A percentile compares a stretch with the other conserved stretches of the same genome.
Conservation (phyloP, 2,797 vertebrate species). For the Brotula barbata region DNA sequence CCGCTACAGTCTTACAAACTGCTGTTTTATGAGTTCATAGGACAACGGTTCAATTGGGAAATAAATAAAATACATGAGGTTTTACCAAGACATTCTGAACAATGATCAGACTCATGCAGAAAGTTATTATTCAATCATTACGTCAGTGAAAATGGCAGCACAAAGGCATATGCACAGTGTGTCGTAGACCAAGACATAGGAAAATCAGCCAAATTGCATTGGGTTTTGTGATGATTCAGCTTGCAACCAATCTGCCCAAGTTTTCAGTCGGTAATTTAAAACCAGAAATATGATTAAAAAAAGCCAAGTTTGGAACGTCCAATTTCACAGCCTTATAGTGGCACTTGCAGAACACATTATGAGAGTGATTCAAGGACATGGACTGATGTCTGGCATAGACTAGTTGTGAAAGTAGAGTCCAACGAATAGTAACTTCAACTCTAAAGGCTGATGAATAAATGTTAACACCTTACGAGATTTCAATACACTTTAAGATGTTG, state of each 20-base stretch:
- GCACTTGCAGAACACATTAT: constrained; percentile 30
- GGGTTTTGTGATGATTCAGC: constrained; percentile 55
- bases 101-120: constrained; percentile 42
- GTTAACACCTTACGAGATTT: constrained; percentile 15
- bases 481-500: constrained; percentile 3
- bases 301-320: constrained; percentile 19
- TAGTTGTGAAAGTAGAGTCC: constrained; percentile 21
- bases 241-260: constrained; percentile 51
- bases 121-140: constrained; percentile 53
- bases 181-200: constrained; percentile 58
- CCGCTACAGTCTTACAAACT: too few relatives aligned
- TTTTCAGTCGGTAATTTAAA: constrained; percentile 47
- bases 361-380: constrained; percentile 30
- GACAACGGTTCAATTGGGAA: constrained; percentile 12
- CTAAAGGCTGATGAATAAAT: constrained; percentile 5
- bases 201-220: constrained; percentile 62
- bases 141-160: constrained; percentile 37
- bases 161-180: constrained; percentile 39
- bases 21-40: constrained; percentile 30
- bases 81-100: constrained; percentile 40
- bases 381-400: constrained; percentile 19
- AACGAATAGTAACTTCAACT: background rate
- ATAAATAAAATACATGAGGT: constrained; percentile 25
- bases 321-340: constrained; percentile 10
- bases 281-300: constrained; percentile 45